These are phyloP conservation scores for Ridgeia piscesae DNA, from an alignment of 1,140 invertebrate species.

Conservation along the genomic window DNA sequence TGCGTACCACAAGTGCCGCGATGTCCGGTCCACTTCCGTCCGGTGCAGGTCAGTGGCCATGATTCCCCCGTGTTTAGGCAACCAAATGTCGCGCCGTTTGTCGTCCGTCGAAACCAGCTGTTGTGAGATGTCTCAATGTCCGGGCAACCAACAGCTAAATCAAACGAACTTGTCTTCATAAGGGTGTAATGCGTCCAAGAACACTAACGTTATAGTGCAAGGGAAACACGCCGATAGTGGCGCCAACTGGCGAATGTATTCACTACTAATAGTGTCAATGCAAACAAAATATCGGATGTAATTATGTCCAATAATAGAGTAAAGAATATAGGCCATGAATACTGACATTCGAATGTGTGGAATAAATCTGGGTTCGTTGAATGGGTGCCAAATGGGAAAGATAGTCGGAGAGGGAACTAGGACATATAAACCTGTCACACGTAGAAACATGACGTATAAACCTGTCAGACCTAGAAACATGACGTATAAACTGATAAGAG, in stretches of 20 bases:
- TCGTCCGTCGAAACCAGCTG: constrained; percentile 8
- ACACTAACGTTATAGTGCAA: no score
- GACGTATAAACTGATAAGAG: no score
- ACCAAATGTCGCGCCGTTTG: neutral
- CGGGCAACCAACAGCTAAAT: constrained; percentile 18
- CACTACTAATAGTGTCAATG: neutral
- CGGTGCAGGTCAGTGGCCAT: neutral
- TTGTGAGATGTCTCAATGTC: constrained; percentile 3
- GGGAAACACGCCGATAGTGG: neutral
- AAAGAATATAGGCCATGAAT: no score
- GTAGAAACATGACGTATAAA: neutral
- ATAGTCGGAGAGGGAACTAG: no score
- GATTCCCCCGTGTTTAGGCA: neutral
- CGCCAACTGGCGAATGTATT: neutral
- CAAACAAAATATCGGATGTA: no score
- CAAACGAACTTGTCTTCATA: neutral
- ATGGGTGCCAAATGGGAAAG: no score
- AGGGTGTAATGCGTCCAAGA: neutral
- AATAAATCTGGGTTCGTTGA: no score
- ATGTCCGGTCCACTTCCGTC: neutral
- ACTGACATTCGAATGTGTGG: no score
- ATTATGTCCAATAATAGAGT: no score
- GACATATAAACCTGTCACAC: no score
- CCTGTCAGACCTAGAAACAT: no score
- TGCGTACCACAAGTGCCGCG: neutral